Base-by-base conservation (phyloP, 2,113 vertebrate genomes). In the Orcinus orca region DNA sequence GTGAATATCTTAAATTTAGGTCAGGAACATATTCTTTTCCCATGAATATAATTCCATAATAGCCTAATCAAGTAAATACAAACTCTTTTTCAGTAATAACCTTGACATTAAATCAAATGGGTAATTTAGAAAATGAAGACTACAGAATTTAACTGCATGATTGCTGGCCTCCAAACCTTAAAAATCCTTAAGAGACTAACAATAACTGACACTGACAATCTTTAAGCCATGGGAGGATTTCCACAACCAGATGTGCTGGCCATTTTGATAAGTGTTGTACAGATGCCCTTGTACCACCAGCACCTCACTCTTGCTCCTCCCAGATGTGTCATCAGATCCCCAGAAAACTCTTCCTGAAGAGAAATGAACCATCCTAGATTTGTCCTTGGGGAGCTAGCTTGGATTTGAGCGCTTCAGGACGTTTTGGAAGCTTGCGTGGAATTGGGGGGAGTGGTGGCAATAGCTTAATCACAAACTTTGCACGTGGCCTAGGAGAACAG, bases 1-100 rank as follows among this genome's bases (percentile, higher is more conserved):
- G 38, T 77, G 53, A 82, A 55, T 81, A 85, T 91, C n/a, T 93
- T 73, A 91, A 82, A 76, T 71, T 87, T 77, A 90, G 44, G 33
- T 77, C 4, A 91, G 70, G 90, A 88, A 50, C 14, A 18, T 81
- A 26, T 86, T 71, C 11, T 77, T 98, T 77, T 11, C 70, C 41
- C 29, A 38, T 50, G 38, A 20, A 79, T 33, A 55, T 74, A 50
- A 47, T 36, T 93, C 63, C 11, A 55, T 68, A 88, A 88, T 88
- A 77, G 8, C 26, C 18, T 94, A 71, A 71, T 62, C 60, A 77
- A 85, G 26, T 88, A 74, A 76, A 68, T n/a, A 38, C 23, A 88
- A 93, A 73, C 23, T 88, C 5, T 44, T 84, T 62, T 71, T 31
- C 53, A 53, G 53, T 17, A 88, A 36, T 77, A 84, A 93, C 1